Evolutionary conservation across 2,113 vertebrate species (phyloP).

Genomic region (Tupaia chinensis): DNA sequence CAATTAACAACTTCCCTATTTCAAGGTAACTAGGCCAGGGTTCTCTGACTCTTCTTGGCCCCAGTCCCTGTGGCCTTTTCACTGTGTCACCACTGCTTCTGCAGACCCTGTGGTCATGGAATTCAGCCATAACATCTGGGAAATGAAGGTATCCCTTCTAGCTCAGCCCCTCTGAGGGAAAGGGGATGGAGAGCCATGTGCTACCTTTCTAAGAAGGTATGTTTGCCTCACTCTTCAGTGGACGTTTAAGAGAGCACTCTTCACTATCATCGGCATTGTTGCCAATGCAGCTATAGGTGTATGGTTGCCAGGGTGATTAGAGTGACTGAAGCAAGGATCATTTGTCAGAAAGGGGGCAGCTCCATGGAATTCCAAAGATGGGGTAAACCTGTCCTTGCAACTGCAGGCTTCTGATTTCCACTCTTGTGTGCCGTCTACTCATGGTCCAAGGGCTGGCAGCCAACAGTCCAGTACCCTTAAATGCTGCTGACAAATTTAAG

Average conservation of each 20-base stretch:
- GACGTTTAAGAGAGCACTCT: conserved; percentile 14
- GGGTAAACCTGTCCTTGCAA: background rate
- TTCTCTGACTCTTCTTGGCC: background rate
- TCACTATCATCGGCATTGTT: background rate
- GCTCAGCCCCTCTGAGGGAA: background rate
- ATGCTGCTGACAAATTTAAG: background rate
- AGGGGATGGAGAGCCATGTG: background rate
- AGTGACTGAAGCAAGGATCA: background rate
- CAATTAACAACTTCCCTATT: background rate
- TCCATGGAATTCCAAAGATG: background rate
- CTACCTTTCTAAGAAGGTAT: background rate
- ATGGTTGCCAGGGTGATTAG: conserved; percentile 3
- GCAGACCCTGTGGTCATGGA: background rate
- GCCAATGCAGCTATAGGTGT: background rate
- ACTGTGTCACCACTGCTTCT: background rate
- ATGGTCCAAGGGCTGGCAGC: background rate
- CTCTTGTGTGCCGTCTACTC: background rate
- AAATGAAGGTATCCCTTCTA: background rate
- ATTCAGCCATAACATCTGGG: background rate
- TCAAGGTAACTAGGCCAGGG: background rate
- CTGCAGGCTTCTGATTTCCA: background rate
- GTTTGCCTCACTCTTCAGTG: background rate
- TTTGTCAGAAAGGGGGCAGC: background rate
- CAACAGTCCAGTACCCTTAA: background rate
- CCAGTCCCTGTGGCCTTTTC: accelerated